Evolutionary conservation across 2,113 vertebrate genomes (phyloP).

Genomic region (Rhinolophus sinicus): DNA sequence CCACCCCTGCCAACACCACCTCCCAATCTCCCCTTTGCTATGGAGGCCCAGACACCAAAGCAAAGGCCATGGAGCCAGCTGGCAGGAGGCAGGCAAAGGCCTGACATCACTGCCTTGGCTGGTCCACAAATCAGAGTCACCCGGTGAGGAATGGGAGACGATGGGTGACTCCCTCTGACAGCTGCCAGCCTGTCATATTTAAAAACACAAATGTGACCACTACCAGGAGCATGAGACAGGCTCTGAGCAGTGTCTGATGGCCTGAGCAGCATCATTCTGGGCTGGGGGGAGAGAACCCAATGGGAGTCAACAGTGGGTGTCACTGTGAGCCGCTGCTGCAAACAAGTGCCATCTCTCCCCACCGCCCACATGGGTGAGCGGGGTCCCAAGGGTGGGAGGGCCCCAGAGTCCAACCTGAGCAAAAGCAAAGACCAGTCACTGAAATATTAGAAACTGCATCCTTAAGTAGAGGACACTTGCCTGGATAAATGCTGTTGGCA

Average conservation of each 20-base stretch:
- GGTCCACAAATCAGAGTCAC: neutral
- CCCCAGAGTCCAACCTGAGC: neutral
- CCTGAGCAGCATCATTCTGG: too few species aligned
- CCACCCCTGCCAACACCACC: neutral
- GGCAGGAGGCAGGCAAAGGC: neutral
- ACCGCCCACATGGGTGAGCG: fast-evolving
- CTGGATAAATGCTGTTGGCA: neutral
- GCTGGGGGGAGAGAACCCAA: neutral
- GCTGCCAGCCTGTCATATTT: neutral
- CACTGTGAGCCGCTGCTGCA: neutral
- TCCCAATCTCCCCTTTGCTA: neutral
- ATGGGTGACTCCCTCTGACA: neutral
- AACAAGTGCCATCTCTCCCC: neutral
- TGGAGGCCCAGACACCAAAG: neutral
- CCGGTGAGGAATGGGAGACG: neutral
- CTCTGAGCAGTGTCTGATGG: neutral
- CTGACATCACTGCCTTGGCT: neutral
- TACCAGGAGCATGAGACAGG: neutral
- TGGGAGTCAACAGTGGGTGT: neutral
- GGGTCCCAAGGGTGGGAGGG: neutral
- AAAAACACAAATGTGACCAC: fast-evolving
- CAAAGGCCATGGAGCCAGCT: neutral
- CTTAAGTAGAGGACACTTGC: neutral
- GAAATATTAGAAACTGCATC: neutral
- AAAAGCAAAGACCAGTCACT: neutral